phyloP scores from a whole-genome alignment of 2,888 invertebrate genomes.

The Diogma glabrata region DNA sequence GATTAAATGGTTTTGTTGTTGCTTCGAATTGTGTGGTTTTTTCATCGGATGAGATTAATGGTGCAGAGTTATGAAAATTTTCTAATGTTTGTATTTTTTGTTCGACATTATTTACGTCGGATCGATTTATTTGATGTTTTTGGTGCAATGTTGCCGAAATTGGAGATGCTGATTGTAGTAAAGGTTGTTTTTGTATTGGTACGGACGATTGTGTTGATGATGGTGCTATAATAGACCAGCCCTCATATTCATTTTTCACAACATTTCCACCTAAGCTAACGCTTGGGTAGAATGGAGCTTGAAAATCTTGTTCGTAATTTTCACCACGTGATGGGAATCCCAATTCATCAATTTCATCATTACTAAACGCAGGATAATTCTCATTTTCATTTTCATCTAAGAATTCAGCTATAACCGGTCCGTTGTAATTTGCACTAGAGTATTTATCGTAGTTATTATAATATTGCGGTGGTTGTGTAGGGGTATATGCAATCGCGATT shows the following conservation, averaged over 20 bases:
- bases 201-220: constrained; percentile 19
- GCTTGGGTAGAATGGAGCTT: constrained; percentile 59
- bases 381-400: constrained; percentile 30
- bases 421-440: constrained; percentile 39
- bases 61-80: too few relatives aligned
- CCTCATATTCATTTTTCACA: constrained; percentile 35
- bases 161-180: background rate
- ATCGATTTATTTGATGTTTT: constrained; percentile 33
- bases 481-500: constrained; percentile 53
- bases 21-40: constrained; percentile 20
- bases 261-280: constrained; percentile 43
- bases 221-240: constrained; percentile 47
- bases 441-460: constrained; percentile 25
- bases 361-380: background rate
- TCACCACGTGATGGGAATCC: constrained; percentile 27
- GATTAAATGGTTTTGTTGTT: constrained; percentile 44
- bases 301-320: constrained; percentile 42
- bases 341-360: constrained; percentile 11
- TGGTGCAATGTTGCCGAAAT: constrained; percentile 21
- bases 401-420: constrained; percentile 40
- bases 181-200: too few relatives aligned
- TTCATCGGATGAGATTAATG: too few relatives aligned
- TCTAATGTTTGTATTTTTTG: background rate
- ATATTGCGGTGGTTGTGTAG: constrained; percentile 39
- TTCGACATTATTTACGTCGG: constrained; percentile 26